phyloP scores from a whole-genome alignment of 1,140 invertebrate species.

The Tribolium madens region DNA sequence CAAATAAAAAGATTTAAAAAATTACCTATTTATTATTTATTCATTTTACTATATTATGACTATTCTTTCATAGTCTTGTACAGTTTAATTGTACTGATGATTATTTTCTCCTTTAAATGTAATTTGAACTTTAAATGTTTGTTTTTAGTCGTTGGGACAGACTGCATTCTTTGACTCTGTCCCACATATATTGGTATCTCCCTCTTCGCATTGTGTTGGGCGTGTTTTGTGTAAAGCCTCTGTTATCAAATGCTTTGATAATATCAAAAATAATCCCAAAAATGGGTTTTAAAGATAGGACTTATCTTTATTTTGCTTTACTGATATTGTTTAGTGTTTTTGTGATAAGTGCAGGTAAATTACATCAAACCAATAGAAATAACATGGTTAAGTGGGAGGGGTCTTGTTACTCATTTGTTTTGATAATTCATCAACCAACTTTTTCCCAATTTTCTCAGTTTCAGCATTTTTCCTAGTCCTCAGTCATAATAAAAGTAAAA shows the following conservation, averaged over 20 bases:
- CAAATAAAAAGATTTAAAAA: no score
- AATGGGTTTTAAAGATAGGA: conserved; percentile 44
- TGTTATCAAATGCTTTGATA: not conserved
- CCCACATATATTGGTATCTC: not conserved
- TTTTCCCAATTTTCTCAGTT: conserved; percentile 16
- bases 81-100: no score
- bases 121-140: no score
- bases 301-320: conserved; percentile 11
- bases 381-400: conserved; percentile 13
- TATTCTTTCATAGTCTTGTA: no score
- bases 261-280: conserved; percentile 12
- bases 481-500: conserved; percentile 13
- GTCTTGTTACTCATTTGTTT: conserved; percentile 36
- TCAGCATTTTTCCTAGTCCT: conserved; percentile 26
- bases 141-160: no score
- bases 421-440: not conserved
- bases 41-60: no score
- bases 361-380: not conserved
- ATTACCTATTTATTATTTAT: no score
- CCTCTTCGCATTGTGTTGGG: not conserved
- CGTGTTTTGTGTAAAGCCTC: not conserved
- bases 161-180: not conserved
- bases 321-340: conserved; percentile 47
- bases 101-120: no score
- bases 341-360: conserved; percentile 50